Evolutionary conservation across 2,113 vertebrate species (phyloP).

Genomic region (Callaeas wilsoni): DNA sequence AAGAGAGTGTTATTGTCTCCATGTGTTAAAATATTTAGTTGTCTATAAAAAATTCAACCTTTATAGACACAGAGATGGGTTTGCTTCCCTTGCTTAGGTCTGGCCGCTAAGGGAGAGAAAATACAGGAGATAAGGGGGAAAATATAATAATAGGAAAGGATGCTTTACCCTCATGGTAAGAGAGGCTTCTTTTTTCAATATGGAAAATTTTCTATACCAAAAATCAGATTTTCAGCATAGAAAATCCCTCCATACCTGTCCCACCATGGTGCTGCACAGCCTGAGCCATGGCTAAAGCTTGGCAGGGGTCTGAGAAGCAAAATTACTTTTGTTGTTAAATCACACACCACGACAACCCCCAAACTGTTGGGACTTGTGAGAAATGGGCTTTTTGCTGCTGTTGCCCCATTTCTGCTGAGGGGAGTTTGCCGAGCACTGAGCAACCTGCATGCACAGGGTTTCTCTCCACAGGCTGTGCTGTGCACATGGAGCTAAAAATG

Average conservation of each 20-base stretch:
- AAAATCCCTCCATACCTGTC: background rate
- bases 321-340: background rate
- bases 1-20: background rate
- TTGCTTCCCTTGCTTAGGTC: background rate
- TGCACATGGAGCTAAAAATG: background rate
- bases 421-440: background rate
- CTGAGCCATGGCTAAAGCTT: background rate
- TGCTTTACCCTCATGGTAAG: background rate
- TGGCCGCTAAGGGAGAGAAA: background rate
- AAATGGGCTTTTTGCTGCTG: background rate
- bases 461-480: background rate
- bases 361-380: rapidly evolving
- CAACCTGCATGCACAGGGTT: background rate
- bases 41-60: background rate
- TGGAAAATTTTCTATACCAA: background rate
- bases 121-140: background rate
- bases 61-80: background rate
- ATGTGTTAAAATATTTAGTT: background rate
- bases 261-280: background rate
- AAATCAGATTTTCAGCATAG: background rate
- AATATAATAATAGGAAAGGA: background rate
- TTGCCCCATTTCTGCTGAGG: background rate
- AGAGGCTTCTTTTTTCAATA: background rate
- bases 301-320: background rate
- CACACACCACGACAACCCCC: rapidly evolving